Conservation (phyloP, 2,888 invertebrate genomes). For the Drosophila parthenogenetica region DNA sequence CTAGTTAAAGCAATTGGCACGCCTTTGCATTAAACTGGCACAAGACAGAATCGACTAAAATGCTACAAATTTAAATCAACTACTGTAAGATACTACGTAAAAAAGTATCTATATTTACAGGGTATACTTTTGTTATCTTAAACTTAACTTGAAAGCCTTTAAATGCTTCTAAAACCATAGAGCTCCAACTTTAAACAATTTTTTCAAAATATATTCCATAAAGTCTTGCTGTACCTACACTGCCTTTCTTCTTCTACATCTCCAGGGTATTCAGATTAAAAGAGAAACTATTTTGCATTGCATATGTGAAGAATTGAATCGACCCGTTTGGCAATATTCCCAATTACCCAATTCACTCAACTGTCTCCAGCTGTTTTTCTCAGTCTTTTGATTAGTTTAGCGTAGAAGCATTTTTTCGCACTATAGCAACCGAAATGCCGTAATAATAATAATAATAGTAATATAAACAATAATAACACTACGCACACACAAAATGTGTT, state of each 20-base stretch:
- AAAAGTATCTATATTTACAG: background rate
- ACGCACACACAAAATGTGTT: conserved; percentile 63
- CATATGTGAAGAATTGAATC: conserved; percentile 24
- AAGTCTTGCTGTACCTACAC: too few relatives aligned
- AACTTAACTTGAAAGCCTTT: too few relatives aligned
- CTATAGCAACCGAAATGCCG: conserved; percentile 11
- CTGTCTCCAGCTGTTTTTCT: conserved; percentile 43
- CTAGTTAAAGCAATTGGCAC: conserved; percentile 46
- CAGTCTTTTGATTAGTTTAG: conserved; percentile 27
- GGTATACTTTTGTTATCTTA: background rate
- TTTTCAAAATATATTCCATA: too few relatives aligned
- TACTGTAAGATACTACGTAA: conserved; percentile 1
- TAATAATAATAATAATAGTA: conserved; percentile 35
- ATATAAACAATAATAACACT: conserved; percentile 37
- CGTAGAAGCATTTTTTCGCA: conserved; percentile 15
- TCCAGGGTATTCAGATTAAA: conserved; percentile 5
- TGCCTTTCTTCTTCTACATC: too few relatives aligned
- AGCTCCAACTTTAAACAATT: too few relatives aligned
- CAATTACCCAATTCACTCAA: conserved; percentile 45
- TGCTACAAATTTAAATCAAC: background rate
- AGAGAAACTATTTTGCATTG: conserved; percentile 37
- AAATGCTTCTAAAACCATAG: too few relatives aligned
- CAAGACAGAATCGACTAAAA: conserved; percentile 8
- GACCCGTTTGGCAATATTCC: conserved; percentile 47
- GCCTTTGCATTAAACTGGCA: conserved; percentile 27